Conservation (phyloP, 2,113 vertebrate genomes). For the Ammodytes dubius region DNA sequence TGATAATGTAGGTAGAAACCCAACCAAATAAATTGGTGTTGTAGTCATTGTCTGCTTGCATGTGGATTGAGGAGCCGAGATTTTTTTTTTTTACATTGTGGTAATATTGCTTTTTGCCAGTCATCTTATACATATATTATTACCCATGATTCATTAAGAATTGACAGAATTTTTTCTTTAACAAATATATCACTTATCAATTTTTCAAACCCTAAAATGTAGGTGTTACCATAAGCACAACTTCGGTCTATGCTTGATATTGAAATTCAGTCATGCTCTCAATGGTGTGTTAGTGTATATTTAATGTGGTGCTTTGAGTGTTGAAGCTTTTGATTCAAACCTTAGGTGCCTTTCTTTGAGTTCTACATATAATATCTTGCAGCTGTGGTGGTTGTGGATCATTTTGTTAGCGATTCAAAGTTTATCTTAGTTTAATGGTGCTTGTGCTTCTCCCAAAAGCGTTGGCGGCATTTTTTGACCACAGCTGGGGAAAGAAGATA, state of each 20-base stretch:
- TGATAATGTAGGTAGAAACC: background rate
- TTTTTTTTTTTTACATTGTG: background rate
- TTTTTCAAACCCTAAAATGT: background rate
- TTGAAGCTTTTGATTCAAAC: slow-evolving; percentile 6
- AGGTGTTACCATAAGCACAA: background rate
- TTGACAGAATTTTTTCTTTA: background rate
- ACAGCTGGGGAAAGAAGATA: slow-evolving; percentile 47
- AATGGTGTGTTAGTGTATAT: slow-evolving; percentile 5
- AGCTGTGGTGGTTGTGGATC: slow-evolving; percentile 2
- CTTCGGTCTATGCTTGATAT: background rate
- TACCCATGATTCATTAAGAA: background rate
- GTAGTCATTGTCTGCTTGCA: background rate
- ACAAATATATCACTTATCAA: background rate
- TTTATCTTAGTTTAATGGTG: slow-evolving; percentile 14
- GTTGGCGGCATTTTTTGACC: slow-evolving; percentile 17
- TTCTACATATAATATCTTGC: slow-evolving; percentile 25
- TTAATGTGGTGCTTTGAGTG: slow-evolving; percentile 9
- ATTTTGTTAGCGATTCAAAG: slow-evolving; percentile 31
- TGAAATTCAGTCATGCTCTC: background rate
- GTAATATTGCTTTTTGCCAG: background rate
- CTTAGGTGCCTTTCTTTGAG: background rate
- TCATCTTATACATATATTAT: background rate
- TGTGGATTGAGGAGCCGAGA: background rate
- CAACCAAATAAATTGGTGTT: background rate
- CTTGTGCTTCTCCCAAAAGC: slow-evolving; percentile 35